These are phyloP conservation scores for Amazona guildingii DNA, from an alignment of 2,113 vertebrate species.

Conservation along the genomic window DNA sequence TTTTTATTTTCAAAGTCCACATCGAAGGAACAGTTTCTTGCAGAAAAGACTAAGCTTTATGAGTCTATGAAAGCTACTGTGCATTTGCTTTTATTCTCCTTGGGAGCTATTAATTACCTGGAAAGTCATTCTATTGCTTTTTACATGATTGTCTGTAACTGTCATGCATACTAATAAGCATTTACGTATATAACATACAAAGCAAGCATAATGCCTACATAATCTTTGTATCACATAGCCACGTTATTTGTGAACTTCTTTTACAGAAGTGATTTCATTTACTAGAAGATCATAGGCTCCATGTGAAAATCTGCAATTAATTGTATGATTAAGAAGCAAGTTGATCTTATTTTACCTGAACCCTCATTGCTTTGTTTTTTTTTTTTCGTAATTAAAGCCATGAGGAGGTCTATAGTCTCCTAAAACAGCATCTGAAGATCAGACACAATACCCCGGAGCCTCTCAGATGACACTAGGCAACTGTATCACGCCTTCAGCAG, in stretches of 20 bases:
- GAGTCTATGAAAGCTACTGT: background rate
- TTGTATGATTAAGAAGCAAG: background rate
- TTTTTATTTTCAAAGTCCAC: background rate
- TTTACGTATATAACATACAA: background rate
- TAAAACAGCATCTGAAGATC: background rate
- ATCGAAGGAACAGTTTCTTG: background rate
- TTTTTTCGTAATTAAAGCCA: background rate
- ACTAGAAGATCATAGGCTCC: background rate
- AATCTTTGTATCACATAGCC: background rate
- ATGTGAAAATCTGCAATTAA: background rate
- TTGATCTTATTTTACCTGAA: background rate
- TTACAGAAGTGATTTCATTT: background rate
- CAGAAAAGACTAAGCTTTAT: background rate
- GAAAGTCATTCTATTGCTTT: background rate
- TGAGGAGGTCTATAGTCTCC: background rate
- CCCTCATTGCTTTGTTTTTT: accelerated
- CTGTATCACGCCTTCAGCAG: background rate
- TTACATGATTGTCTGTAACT: background rate
- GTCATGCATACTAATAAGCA: background rate
- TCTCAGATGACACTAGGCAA: background rate
- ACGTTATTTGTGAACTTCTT: background rate
- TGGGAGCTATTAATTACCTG: background rate
- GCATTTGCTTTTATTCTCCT: background rate
- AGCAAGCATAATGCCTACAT: background rate
- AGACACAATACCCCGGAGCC: background rate